Percentiles rank a stretch among this genome's conserved stretches.
Evolutionary conservation across 2,113 vertebrate genomes (phyloP).

Genomic region (Diadophis punctatus): DNA sequence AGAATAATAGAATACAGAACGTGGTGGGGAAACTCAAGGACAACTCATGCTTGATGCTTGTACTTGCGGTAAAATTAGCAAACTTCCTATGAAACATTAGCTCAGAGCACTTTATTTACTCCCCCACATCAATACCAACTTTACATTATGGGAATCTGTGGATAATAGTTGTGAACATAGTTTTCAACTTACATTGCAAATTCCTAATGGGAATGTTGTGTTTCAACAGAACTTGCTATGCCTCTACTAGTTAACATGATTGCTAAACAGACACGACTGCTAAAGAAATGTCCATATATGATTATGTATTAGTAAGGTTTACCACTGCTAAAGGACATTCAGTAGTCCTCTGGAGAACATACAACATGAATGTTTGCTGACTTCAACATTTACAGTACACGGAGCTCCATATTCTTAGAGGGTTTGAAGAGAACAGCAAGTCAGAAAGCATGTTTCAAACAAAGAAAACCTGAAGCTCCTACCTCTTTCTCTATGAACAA

Average conservation of each 20-base stretch:
- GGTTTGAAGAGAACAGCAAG: neutral
- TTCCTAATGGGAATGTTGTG: neutral
- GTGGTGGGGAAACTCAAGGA: too few species aligned
- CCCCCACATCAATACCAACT: neutral
- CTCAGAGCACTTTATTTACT: neutral
- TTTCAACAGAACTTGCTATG: neutral
- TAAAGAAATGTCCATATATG: neutral
- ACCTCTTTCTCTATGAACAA: neutral
- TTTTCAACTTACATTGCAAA: neutral
- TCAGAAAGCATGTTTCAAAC: neutral
- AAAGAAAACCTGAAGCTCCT: neutral
- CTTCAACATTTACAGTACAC: neutral
- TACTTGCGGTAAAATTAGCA: neutral
- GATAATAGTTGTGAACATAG: neutral
- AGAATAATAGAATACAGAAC: neutral
- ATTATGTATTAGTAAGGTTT: neutral
- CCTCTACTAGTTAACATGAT: neutral
- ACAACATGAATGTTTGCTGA: neutral
- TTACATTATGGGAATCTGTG: neutral
- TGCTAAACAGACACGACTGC: neutral
- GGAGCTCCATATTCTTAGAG: neutral
- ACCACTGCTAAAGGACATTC: neutral
- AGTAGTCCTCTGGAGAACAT: neutral
- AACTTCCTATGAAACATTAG: neutral
- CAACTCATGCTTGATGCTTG: neutral